Conservation (phyloP, 2,888 invertebrate genomes). For the Tipula vernalis region DNA sequence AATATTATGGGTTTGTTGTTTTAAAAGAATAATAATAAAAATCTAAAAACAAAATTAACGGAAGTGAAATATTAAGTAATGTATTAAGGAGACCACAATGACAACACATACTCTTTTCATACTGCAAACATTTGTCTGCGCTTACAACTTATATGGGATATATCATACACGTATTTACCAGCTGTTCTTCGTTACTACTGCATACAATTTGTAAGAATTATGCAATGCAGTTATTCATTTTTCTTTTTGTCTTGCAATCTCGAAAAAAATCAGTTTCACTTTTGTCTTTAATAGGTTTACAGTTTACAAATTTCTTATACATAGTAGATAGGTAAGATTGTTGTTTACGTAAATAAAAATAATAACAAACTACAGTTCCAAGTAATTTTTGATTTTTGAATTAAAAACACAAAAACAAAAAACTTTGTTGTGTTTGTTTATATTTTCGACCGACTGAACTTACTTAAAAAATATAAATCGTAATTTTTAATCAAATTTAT, state of each 20-base stretch:
- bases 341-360: not conserved
- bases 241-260: not conserved
- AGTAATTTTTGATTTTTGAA: not conserved
- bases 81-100: not conserved
- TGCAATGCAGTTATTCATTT: not conserved
- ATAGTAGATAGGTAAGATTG: too few species aligned
- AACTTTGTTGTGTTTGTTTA: not conserved
- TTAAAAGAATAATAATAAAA: not conserved
- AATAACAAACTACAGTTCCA: not conserved
- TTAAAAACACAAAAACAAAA: not conserved
- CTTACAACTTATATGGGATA: not conserved
- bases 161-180: not conserved
- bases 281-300: not conserved
- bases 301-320: not conserved
- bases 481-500: not conserved
- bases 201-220: not conserved
- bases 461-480: not conserved
- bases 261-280: not conserved
- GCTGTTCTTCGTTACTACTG: not conserved
- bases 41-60: not conserved
- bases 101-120: too few species aligned
- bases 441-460: not conserved
- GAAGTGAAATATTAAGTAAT: not conserved
- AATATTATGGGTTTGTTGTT: not conserved
- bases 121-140: not conserved